Percentiles rank a stretch among this genome's conserved stretches.
Evolutionary conservation across 2,888 invertebrate genomes (phyloP).

Genomic region (Sipha maydis): DNA sequence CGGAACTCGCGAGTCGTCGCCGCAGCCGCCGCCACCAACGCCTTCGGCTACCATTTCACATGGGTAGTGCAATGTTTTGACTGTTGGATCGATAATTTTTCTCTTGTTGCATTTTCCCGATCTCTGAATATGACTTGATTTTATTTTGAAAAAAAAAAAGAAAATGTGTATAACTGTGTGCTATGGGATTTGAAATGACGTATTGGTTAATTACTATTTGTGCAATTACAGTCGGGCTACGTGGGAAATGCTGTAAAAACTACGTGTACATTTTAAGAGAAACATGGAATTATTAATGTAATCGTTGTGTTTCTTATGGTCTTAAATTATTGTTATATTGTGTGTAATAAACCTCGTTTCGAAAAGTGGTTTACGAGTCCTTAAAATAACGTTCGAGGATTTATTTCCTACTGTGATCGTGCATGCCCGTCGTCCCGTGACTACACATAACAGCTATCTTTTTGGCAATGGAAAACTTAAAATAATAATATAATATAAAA

Average conservation of each 20-base stretch:
- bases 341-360: conserved; percentile 30
- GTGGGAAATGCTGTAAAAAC: conserved; percentile 15
- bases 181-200: neutral
- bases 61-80: neutral
- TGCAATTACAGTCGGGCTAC: neutral
- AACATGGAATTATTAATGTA: conserved; percentile 12
- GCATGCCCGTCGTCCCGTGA: conserved; percentile 26
- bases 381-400: conserved; percentile 35
- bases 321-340: conserved; percentile 3
- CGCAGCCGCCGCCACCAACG: conserved; percentile 19
- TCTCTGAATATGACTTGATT: neutral
- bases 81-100: neutral
- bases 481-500: conserved; percentile 22
- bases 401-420: conserved; percentile 50
- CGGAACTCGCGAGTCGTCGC: conserved; percentile 50
- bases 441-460: neutral
- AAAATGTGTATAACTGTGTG: neutral
- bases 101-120: conserved; percentile 7
- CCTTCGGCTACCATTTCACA: conserved; percentile 25
- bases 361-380: conserved; percentile 39
- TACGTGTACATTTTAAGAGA: neutral
- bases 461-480: conserved; percentile 22
- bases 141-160: neutral
- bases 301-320: neutral
- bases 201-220: neutral